Evolutionary conservation across 2,797 vertebrate genomes (phyloP), one percentile per base, ranked within the genome.

Genomic region (Podargus strigoides): DNA sequence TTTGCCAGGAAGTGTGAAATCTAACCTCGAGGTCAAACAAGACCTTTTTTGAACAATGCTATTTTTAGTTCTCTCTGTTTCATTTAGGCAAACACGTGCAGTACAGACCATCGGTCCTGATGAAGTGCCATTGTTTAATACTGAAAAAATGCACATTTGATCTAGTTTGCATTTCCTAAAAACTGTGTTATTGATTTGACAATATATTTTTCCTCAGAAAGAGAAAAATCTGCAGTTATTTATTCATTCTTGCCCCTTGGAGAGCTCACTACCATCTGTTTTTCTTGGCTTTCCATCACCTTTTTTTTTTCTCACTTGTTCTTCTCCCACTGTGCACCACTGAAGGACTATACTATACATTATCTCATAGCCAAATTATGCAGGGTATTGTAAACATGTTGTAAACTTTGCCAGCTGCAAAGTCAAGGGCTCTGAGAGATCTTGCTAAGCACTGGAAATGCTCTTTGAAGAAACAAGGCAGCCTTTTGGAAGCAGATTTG

Each of bases 281-380:
- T 97, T 91, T 94, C 86, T 88, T 96, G 91, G 91, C 89, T 97
- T 97, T 95, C 73, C 27, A 39, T 62, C 91, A 92, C 90, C 91
- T 93, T 93, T 94, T 96, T 82, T 70, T 68, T 83, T 79, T 63
- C 27, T 12, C 77, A 90, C 86, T 96, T 94, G 84, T 85, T 96
- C 91, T 93, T 96, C 85, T 94, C 91, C 86, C 93, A 92, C 88
- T 92, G 89, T 86, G 91, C 58, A 59, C 66, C 86, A 67, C 41
- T 69, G 94, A 96, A 91, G 88, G 47, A 88, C 83, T 91, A 58
- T 50, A 52, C 82, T 87, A 58, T 92, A 88, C 87, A 76, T 89
- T 96, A 91, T 95, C 87, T 96, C 93, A 91, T 81, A 90, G 69
- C 50, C 90, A 96, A 79, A 87, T 93, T 96, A 94, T 92, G 82